phyloP scores from a whole-genome alignment of 1,140 invertebrate species.

The Hyphantria cunea region DNA sequence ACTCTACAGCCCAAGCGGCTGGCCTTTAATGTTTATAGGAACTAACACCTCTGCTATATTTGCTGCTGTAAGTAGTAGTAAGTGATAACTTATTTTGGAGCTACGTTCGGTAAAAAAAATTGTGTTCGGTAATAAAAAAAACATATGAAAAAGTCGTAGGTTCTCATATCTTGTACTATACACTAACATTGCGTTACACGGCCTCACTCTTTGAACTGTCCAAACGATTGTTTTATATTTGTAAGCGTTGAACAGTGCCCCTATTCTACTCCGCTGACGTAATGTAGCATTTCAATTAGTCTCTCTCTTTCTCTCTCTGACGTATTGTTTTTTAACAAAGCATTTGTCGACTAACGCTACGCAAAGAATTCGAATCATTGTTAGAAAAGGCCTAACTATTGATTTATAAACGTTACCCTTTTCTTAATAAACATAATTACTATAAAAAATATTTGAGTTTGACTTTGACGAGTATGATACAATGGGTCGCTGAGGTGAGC shows the following conservation, averaged over 20 bases:
- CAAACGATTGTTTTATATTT: conserved; percentile 80
- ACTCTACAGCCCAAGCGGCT: no score
- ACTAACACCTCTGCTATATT: no score
- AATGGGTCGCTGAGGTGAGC: no score
- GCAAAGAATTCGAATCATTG: conserved; percentile 35
- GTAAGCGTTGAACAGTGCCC: conserved; percentile 65
- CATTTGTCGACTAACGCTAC: conserved; percentile 41
- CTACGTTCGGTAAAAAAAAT: no score
- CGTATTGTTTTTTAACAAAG: conserved; percentile 60
- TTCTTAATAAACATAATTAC: conserved; percentile 1
- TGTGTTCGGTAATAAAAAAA: no score
- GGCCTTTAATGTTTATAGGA: no score
- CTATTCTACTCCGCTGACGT: conserved; percentile 61
- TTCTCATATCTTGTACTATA: conserved; percentile 40
- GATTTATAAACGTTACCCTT: conserved; percentile 7
- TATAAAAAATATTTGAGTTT: no score
- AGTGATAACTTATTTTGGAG: no score
- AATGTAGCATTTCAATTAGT: conserved; percentile 74
- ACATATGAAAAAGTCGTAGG: background rate
- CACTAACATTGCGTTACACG: conserved; percentile 55
- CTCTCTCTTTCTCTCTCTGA: conserved; percentile 54
- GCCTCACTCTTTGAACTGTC: conserved; percentile 70
- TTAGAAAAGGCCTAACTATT: conserved; percentile 22
- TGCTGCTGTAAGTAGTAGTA: no score
- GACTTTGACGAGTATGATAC: no score